These are phyloP conservation scores for Calyptomena viridis DNA, from an alignment of 2,113 vertebrate species.

Conservation along the genomic window DNA sequence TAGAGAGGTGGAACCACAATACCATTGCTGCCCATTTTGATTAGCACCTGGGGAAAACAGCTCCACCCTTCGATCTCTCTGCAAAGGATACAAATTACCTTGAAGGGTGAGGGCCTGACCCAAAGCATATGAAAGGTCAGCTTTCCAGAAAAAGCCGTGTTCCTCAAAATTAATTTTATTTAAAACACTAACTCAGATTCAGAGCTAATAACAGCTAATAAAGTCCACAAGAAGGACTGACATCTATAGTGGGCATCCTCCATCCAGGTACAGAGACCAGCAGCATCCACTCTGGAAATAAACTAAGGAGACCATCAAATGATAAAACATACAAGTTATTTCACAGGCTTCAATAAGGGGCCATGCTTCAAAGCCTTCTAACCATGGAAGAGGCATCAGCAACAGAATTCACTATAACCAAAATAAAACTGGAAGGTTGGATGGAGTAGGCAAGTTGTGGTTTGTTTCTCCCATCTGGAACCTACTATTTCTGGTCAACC, in stretches of 20 bases:
- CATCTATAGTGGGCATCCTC: fast-evolving
- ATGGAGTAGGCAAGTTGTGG: not conserved
- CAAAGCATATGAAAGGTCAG: not conserved
- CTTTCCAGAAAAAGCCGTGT: not conserved
- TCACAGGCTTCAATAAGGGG: not conserved
- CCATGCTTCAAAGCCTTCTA: not conserved
- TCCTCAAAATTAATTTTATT: not conserved
- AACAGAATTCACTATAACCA: not conserved
- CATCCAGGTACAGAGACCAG: not conserved
- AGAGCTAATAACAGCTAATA: not conserved
- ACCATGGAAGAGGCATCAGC: not conserved
- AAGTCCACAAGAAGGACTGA: not conserved
- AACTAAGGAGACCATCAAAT: not conserved
- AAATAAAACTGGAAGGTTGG: not conserved
- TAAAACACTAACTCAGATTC: not conserved
- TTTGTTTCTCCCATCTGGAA: not conserved
- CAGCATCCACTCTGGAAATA: not conserved
- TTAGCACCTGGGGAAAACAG: not conserved
- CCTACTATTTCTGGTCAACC: not conserved
- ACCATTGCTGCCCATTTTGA: not conserved
- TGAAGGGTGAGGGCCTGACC: not conserved
- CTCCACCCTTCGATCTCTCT: not conserved
- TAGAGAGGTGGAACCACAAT: not conserved
- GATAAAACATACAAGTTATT: not conserved
- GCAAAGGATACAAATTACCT: not conserved